Evolutionary conservation across 2,888 invertebrate species (phyloP), one percentile per base, ranked within the genome.

Genomic region (Blastobasis adustella): DNA sequence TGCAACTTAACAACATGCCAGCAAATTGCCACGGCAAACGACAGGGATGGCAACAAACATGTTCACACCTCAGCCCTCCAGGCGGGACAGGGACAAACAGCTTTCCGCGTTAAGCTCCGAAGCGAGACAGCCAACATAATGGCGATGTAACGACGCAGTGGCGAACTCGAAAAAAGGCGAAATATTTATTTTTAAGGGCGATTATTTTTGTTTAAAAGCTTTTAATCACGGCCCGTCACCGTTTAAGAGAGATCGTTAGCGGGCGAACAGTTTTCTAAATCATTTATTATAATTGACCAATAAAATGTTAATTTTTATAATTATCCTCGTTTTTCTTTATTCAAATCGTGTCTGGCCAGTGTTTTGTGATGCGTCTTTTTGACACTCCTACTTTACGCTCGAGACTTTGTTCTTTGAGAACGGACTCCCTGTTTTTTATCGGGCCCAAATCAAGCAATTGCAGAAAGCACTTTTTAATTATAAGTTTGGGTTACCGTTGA

Each of bases 1-100:
- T 89, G 89, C 88, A 82, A 82, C 82, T 84, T 87, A 86, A 87
- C 87, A 84, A 84, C 85, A 79, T 79, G 77, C 82, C 80, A 78
- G 84, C 83, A 85, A 84, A 87, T 87, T 87, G 86, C 80, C 76
- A 69, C 65, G 69, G 67, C 65, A 73, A 58, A 53, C 45, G 74
- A 83, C 42, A 59, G 71, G 61, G 82, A 82, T 55, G 52, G 63
- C 59, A 62, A 52, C 3, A 62, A 43, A 10, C 37, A 44, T 23
- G 41, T 46, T 46, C 47, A 8, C 5, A 6, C 10, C 37, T 49
- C 37, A 39, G 7, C 9, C 0, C 6, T n/a, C 23, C 48, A 56
- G 4, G 63, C 40, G 49, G 49, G 66, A 73, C 10, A 55, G 71
- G 66, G 73, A 79, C 56, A 53, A 55, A 51, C 45, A 51, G 45